Evolutionary conservation across 2,113 vertebrate genomes (phyloP), one percentile per base, ranked within the genome.

Genomic region (Upupa epops): DNA sequence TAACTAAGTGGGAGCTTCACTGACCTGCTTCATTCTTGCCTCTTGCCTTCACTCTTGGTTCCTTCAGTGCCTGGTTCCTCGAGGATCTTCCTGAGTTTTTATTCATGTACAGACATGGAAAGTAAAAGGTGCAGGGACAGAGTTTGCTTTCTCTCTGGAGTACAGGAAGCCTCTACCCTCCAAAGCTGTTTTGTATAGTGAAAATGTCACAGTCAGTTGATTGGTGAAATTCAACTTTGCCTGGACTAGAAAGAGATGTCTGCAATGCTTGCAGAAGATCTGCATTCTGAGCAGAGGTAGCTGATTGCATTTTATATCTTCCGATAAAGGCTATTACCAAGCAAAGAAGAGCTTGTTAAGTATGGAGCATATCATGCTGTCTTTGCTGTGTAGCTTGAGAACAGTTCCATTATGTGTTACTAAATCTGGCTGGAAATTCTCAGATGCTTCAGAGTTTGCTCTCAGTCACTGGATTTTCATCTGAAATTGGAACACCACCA

Each of bases 291-390:
- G 74, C 60, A 83, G 72, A 70, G 42, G 48, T 80, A 96, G 94
- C 19, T 83, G 78, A 88, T 60, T 79, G 75, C 81, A 28, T 91
- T 92, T 95, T 75, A 79, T 79, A 65, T 76, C 51, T 87, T 89
- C 8, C 56, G 70, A 9, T 31, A 66, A n/a, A 31, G 18, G 10
- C 11, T 66, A 31, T 51, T 58, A 42, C 8, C 25, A 77, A 80
- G 20, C 11, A 79, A 72, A 89, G 31, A 54, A 61, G 17, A 46
- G 58, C 37, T 79, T 73, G 48, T 79, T 66, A 82, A 82, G 13
- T 24, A 32, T 2, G 4, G 13, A 28, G n/a, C 78, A 40, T 18
- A 78, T 11, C 60, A 14, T 16, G 5, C 29, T 80, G 32, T n/a
- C 19, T 83, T 18, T 7, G 9, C 26, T 68, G 16, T 26, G 20